Conservation (phyloP, 2,797 vertebrate genomes). For the Threskiornis aethiopicus region DNA sequence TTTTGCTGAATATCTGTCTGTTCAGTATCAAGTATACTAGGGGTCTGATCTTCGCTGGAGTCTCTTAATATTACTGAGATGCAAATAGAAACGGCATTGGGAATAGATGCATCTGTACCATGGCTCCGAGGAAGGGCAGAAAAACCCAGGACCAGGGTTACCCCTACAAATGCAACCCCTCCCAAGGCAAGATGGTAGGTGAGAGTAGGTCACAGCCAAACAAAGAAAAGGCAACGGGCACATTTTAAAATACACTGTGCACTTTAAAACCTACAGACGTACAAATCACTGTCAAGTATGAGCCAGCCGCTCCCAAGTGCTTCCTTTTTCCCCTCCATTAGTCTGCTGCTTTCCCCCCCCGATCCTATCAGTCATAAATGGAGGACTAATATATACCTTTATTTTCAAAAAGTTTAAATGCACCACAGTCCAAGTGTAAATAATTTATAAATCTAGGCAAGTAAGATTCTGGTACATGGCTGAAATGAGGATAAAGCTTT, state of each 20-base stretch:
- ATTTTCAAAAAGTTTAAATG: constrained; percentile 51
- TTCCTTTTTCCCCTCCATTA: constrained; percentile 68
- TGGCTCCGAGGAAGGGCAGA: not conserved
- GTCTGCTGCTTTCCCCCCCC: constrained; percentile 27
- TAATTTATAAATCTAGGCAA: constrained; percentile 53
- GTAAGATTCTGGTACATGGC: not conserved
- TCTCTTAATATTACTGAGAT: fast-evolving
- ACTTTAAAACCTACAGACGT: constrained; percentile 56
- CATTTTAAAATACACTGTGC: not conserved
- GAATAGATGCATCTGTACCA: fast-evolving
- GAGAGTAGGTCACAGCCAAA: not conserved
- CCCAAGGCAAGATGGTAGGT: not conserved
- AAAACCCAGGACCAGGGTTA: not conserved
- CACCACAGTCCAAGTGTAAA: constrained; percentile 60
- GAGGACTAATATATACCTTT: constrained; percentile 48
- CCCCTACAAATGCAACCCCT: not conserved
- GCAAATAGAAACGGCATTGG: not conserved
- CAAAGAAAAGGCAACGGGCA: constrained; percentile 5
- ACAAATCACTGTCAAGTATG: constrained; percentile 70
- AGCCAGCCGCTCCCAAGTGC: constrained; percentile 63
- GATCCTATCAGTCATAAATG: constrained; percentile 58
- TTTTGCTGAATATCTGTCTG: not conserved
- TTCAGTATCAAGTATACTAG: not conserved
- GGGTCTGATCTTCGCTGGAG: not conserved
- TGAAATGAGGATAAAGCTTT: constrained; percentile 25